These are phyloP conservation scores for Fregata magnificens DNA, from an alignment of 2,113 vertebrate species.

Conservation along the genomic window DNA sequence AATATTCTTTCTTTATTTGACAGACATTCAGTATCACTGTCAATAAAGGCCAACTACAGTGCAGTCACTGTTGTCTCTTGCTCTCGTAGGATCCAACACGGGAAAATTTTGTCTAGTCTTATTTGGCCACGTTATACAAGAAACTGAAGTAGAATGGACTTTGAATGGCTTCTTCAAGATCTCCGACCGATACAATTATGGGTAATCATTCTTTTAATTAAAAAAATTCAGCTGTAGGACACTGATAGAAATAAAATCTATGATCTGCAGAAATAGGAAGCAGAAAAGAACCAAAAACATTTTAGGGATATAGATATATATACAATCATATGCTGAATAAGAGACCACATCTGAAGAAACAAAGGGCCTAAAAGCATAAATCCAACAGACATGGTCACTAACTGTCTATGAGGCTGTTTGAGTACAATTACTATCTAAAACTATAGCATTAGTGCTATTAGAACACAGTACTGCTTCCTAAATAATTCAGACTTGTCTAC, in stretches of 20 bases:
- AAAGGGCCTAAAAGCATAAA: background rate
- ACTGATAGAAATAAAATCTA: background rate
- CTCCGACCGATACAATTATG: background rate
- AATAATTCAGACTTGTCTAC: background rate
- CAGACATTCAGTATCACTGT: background rate
- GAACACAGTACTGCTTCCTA: background rate
- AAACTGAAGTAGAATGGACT: background rate
- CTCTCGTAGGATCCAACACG: accelerated
- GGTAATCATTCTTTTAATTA: background rate
- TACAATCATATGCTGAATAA: background rate
- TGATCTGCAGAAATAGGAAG: background rate
- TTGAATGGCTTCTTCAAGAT: background rate
- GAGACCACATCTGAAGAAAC: background rate
- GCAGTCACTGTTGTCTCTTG: background rate
- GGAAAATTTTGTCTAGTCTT: background rate
- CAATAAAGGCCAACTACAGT: background rate
- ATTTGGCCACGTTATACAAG: background rate
- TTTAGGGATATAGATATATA: background rate
- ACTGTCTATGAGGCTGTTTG: background rate
- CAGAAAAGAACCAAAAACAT: background rate
- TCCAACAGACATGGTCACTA: background rate
- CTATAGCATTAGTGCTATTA: background rate
- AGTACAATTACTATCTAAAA: background rate
- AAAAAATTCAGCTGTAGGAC: background rate
- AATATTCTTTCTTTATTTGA: background rate